A percentile compares a stretch with the other conserved stretches of the same genome.
Evolutionary conservation across 2,888 invertebrate genomes (phyloP).

Genomic region (Ceraclea dissimilis): DNA sequence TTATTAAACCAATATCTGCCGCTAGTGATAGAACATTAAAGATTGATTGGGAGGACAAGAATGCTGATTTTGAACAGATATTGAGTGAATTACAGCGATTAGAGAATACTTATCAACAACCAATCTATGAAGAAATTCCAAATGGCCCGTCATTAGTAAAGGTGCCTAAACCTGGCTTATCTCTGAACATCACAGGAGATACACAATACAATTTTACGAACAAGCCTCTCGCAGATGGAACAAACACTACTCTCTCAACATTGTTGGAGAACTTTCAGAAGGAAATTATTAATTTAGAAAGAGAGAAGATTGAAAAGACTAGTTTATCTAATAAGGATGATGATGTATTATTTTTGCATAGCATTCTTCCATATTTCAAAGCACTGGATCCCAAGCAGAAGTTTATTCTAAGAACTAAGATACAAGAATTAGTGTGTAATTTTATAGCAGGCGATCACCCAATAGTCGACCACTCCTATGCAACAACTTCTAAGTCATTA

Average conservation of each 20-base stretch:
- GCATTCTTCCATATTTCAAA: constrained; percentile 18
- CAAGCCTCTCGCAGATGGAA: background rate
- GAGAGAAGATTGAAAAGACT: constrained; percentile 9
- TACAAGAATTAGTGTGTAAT: constrained; percentile 17
- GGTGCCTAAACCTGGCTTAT: background rate
- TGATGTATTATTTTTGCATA: constrained; percentile 15
- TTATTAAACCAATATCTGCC: constrained; percentile 1
- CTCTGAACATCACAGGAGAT: background rate
- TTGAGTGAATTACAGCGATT: constrained; percentile 5
- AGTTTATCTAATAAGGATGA: constrained; percentile 9
- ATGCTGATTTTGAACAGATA: constrained; percentile 10
- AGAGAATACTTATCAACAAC: constrained; percentile 9
- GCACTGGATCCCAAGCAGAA: constrained; percentile 11
- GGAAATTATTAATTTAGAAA: constrained; percentile 15
- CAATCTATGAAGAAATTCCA: constrained; percentile 5
- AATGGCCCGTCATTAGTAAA: background rate
- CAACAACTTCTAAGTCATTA: background rate
- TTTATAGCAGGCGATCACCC: constrained; percentile 7
- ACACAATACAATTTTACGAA: background rate
- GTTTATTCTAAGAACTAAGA: constrained; percentile 14
- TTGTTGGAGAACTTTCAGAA: constrained; percentile 14
- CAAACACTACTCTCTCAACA: background rate
- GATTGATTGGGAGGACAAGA: constrained; percentile 8
- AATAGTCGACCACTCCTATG: constrained; percentile 11
- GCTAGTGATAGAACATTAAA: background rate